These are phyloP conservation scores for Melipona quadrifasciata DNA, from an alignment of 1,140 invertebrate species.

Conservation along the genomic window DNA sequence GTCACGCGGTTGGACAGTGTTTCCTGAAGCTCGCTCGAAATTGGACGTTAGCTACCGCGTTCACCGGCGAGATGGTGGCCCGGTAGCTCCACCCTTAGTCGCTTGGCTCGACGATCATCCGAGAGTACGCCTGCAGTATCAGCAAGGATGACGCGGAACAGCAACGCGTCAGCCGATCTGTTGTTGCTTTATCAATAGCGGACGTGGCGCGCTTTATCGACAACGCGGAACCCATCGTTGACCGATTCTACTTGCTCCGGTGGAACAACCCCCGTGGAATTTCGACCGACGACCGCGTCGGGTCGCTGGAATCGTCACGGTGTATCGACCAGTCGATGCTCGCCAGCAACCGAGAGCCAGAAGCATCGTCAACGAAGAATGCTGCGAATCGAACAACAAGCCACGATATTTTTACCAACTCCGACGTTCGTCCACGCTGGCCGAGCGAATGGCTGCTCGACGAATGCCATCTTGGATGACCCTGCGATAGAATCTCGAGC, in stretches of 20 bases:
- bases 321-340: constrained; percentile 77
- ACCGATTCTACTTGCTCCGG: constrained; percentile 33
- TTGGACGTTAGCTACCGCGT: neutral
- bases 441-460: neutral
- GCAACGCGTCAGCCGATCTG: neutral
- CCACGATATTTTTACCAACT: neutral
- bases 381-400: constrained; percentile 47
- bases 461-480: constrained; percentile 2
- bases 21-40: constrained; percentile 32
- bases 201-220: constrained; percentile 50
- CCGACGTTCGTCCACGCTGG: neutral
- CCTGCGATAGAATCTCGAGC: neutral
- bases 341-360: constrained; percentile 71
- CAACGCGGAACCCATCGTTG: constrained; percentile 24
- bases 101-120: neutral
- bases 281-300: constrained; percentile 64
- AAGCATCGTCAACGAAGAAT: constrained; percentile 62
- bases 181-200: constrained; percentile 47
- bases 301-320: constrained; percentile 74
- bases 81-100: constrained; percentile 51
- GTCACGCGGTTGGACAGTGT: constrained; percentile 41
- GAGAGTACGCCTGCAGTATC: constrained; percentile 40
- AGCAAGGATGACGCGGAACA: neutral
- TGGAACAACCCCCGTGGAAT: constrained; percentile 50
- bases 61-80: neutral